Percentiles rank a stretch among this genome's conserved stretches.
Conservation (phyloP, 64 coral and sea anemone genomes). For the Orbicella faveolata region DNA sequence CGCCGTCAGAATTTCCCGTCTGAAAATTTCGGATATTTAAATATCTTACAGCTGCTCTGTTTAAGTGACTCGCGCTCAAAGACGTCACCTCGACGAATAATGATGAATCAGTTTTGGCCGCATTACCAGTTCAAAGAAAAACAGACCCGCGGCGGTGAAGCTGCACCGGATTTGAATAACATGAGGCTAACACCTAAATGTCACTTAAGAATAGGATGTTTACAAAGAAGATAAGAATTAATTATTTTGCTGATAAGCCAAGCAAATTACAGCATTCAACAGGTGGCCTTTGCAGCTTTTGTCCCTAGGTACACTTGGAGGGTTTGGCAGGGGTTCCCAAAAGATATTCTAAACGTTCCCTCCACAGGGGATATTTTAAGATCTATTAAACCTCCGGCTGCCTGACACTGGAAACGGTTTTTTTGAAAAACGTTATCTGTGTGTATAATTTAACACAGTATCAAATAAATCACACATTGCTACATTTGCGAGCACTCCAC, state of each 20-base stretch:
- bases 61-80: neutral
- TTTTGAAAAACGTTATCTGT: no score
- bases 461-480: no score
- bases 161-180: conserved; percentile 31
- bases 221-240: conserved; percentile 31
- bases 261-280: conserved; percentile 15
- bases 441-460: no score
- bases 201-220: conserved; percentile 31
- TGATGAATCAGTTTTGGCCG: neutral
- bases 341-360: no score
- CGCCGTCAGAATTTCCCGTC: neutral
- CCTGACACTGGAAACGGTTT: no score
- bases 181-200: conserved; percentile 10
- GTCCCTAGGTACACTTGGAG: neutral
- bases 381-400: no score
- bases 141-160: neutral
- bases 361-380: no score
- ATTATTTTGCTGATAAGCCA: conserved; percentile 41
- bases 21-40: neutral
- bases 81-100: neutral
- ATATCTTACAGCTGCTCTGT: neutral
- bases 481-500: no score
- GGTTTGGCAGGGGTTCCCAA: neutral
- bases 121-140: conserved; percentile 1
- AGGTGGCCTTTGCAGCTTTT: conserved; percentile 3